phyloP scores from a whole-genome alignment of 2,113 vertebrate genomes.

The Silurus glanis region DNA sequence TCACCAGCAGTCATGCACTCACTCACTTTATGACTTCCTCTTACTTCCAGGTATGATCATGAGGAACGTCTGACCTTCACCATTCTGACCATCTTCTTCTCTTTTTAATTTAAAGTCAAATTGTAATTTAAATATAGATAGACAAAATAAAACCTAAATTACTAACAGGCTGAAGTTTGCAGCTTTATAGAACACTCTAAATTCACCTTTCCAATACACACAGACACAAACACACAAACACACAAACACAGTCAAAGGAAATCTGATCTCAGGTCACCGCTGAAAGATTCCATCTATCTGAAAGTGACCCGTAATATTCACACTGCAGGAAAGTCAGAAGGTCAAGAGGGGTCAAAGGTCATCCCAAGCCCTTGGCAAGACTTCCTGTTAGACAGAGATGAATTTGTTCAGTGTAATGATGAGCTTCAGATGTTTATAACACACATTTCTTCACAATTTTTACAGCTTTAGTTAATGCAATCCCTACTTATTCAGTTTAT shows the following conservation, averaged over 20 bases:
- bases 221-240: background rate
- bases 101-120: background rate
- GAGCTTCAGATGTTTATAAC: conserved; percentile 19
- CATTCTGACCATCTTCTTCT: background rate
- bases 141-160: background rate
- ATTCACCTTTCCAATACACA: background rate
- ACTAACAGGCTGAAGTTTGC: background rate
- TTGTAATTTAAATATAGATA: background rate
- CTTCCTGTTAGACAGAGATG: conserved; percentile 50
- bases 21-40: background rate
- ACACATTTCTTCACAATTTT: background rate
- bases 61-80: background rate
- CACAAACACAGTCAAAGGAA: conserved; percentile 6
- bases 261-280: conserved; percentile 31
- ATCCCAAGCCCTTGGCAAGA: conserved; percentile 27
- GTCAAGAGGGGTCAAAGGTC: conserved; percentile 44
- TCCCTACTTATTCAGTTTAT: background rate
- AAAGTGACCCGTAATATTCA: conserved; percentile 9
- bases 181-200: background rate
- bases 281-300: conserved; percentile 8
- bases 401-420: conserved; percentile 42
- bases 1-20: background rate
- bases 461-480: background rate
- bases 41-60: background rate
- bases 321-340: conserved; percentile 28